Evolutionary conservation across 2,797 vertebrate genomes (phyloP).

Genomic region (Erithacus rubecula): DNA sequence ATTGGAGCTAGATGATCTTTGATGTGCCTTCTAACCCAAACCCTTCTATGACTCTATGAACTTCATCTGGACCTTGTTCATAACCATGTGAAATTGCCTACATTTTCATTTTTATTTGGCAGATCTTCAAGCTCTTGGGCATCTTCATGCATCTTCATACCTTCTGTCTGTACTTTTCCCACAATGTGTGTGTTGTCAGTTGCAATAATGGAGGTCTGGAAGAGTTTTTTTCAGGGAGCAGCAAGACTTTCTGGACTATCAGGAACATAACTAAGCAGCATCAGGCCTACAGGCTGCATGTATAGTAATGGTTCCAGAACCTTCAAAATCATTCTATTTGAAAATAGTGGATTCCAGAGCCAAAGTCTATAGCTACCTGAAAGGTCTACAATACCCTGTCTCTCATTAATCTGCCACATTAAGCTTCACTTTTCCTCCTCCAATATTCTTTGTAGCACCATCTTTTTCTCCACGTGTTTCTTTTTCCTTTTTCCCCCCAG

Average conservation of each 20-base stretch:
- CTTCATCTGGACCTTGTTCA: not conserved
- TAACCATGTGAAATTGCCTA: not conserved
- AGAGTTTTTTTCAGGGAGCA: not conserved
- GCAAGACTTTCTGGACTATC: not conserved
- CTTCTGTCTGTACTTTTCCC: not conserved
- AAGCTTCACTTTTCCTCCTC: not conserved
- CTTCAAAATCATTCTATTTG: not conserved
- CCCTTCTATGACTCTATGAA: not conserved
- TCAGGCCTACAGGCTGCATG: not conserved
- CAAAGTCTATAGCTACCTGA: not conserved
- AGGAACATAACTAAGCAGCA: not conserved
- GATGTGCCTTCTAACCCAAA: not conserved
- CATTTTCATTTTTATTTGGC: not conserved
- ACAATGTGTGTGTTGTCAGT: not conserved
- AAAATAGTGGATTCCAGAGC: not conserved
- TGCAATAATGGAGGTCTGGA: not conserved
- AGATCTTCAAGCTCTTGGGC: not conserved
- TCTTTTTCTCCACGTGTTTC: constrained; percentile 15
- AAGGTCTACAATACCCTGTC: not conserved
- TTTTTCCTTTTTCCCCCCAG: not conserved
- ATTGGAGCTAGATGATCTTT: not conserved
- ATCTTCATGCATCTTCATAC: not conserved
- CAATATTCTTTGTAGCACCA: not conserved
- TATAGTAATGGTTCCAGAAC: not conserved
- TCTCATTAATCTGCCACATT: not conserved